A percentile compares a stretch with the other conserved stretches of the same genome.
Conservation (phyloP, 2,113 vertebrate genomes). For the Cheirogaleus medius region DNA sequence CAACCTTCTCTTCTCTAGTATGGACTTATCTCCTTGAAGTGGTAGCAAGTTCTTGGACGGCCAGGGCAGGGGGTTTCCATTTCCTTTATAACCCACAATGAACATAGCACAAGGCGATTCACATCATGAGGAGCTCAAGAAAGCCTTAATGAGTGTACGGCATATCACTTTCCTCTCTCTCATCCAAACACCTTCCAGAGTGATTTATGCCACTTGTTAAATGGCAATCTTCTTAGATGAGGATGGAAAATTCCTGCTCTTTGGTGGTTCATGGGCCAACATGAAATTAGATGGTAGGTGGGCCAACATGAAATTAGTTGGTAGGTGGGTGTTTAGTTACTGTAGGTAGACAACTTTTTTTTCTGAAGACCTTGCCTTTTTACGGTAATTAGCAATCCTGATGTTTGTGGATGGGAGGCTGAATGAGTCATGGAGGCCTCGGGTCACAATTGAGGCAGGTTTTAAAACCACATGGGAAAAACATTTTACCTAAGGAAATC, state of each 20-base stretch:
- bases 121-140: not conserved
- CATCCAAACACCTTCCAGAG: not conserved
- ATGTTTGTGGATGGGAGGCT: constrained; percentile 56
- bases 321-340: constrained; percentile 68
- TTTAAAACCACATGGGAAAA: constrained; percentile 72
- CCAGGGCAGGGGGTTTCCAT: not conserved
- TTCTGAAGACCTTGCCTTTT: constrained; percentile 61
- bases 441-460: constrained; percentile 35
- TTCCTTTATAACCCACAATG: not conserved
- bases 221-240: not conserved
- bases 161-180: not conserved
- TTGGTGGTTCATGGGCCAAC: constrained; percentile 41
- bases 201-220: not conserved
- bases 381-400: constrained; percentile 69
- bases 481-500: constrained; percentile 47
- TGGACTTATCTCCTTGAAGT: not conserved
- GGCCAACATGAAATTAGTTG: constrained; percentile 31
- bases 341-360: constrained; percentile 60
- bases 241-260: constrained; percentile 61
- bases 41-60: not conserved
- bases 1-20: not conserved
- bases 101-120: not conserved
- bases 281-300: constrained; percentile 50
- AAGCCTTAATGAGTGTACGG: not conserved
- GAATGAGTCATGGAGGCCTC: constrained; percentile 66